Conservation (phyloP, 2,113 vertebrate species). For the Talpa occidentalis region DNA sequence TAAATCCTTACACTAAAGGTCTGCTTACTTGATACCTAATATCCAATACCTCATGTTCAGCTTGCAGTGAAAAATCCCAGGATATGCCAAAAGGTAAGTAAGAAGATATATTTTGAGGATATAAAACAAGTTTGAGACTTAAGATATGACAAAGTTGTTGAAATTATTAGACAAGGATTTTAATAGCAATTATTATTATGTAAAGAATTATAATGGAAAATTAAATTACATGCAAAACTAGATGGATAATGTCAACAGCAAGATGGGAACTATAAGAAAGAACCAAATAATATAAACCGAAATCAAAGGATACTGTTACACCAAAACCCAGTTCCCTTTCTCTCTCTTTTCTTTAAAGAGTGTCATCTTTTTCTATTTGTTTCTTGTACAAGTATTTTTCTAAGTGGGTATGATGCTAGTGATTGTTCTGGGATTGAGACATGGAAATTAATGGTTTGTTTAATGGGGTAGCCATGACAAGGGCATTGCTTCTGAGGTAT, state of each 20-base stretch:
- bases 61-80: not conserved
- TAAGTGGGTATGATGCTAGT: not conserved
- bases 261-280: not conserved
- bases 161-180: not conserved
- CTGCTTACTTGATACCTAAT: not conserved
- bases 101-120: not conserved
- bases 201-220: not conserved
- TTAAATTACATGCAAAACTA: not conserved
- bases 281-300: not conserved
- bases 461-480: not conserved
- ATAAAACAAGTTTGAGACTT: not conserved
- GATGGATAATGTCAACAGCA: not conserved
- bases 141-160: not conserved
- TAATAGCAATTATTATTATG: not conserved
- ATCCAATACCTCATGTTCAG: not conserved
- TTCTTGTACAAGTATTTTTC: not conserved
- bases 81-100: not conserved
- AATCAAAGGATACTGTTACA: not conserved
- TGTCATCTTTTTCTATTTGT: not conserved
- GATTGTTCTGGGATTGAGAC: not conserved
- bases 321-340: not conserved
- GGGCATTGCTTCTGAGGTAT: not conserved
- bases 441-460: not conserved
- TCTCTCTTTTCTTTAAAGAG: not conserved
- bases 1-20: not conserved